phyloP scores from a whole-genome alignment of 2,888 invertebrate genomes.

The Bellardia bayeri region DNA sequence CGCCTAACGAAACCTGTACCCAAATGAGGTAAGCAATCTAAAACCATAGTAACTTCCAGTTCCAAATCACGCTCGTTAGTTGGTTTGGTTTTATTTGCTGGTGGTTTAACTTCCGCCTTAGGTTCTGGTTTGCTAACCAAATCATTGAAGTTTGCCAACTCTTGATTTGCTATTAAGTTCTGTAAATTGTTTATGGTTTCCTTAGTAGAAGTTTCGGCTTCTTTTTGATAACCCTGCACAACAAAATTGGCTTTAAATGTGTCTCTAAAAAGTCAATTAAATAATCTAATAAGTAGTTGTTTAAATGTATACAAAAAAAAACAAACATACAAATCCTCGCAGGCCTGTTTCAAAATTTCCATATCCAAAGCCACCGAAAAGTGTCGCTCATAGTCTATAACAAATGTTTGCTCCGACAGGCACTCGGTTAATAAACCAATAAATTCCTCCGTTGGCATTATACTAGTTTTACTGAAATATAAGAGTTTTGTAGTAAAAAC shows the following conservation, averaged over 20 bases:
- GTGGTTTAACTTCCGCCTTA: neutral
- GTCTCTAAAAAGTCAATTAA: conserved; percentile 66
- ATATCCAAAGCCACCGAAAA: conserved; percentile 89
- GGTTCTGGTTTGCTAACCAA: neutral
- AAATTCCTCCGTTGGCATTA: conserved; percentile 78
- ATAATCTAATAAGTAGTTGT: neutral
- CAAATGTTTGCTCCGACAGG: conserved; percentile 86
- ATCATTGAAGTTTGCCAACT: neutral
- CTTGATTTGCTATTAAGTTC: conserved; percentile 46
- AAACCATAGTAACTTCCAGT: conserved; percentile 83
- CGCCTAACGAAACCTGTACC: conserved; percentile 91
- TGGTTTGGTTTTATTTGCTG: conserved; percentile 2
- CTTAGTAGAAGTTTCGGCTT: conserved; percentile 73
- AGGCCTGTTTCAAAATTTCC: conserved; percentile 87
- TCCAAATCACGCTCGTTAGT: conserved; percentile 81
- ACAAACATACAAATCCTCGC: conserved; percentile 88
- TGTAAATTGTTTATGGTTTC: conserved; percentile 52
- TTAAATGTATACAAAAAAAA: neutral
- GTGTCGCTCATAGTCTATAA: conserved; percentile 88
- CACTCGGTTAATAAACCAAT: conserved; percentile 84
- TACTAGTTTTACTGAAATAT: conserved; percentile 73
- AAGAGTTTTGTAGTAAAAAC: neutral
- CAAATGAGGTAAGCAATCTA: conserved; percentile 90
- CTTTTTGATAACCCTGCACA: conserved; percentile 77
- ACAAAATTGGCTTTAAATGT: conserved; percentile 79